phyloP scores from a whole-genome alignment of 2,113 vertebrate genomes.

The Corydoras maculifer region DNA sequence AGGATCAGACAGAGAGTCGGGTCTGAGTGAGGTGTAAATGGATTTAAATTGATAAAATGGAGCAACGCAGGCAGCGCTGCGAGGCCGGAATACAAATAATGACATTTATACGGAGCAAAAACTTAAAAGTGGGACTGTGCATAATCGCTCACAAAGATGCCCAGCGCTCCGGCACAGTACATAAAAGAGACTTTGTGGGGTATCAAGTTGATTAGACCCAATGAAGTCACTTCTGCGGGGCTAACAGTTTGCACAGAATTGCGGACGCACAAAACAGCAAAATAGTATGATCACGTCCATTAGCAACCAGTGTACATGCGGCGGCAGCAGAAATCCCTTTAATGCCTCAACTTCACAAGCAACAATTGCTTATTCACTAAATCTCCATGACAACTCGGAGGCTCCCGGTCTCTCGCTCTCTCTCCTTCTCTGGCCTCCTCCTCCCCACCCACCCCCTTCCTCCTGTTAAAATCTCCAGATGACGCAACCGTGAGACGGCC shows the following conservation, averaged over 20 bases:
- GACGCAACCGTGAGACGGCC: slow-evolving; percentile 31
- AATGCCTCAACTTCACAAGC: slow-evolving; percentile 54
- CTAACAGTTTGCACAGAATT: not conserved
- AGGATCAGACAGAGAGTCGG: not conserved
- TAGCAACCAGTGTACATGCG: slow-evolving; percentile 20
- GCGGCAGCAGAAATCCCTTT: slow-evolving; percentile 45
- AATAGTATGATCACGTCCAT: not conserved
- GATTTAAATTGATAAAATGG: slow-evolving; percentile 57
- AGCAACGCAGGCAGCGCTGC: slow-evolving; percentile 46
- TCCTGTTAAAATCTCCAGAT: slow-evolving; percentile 48
- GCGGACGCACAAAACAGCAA: not conserved
- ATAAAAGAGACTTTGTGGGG: slow-evolving; percentile 17
- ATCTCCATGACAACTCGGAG: slow-evolving; percentile 68
- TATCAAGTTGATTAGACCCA: slow-evolving; percentile 17
- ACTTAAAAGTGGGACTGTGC: slow-evolving; percentile 53
- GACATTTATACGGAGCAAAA: slow-evolving; percentile 40
- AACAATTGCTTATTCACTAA: slow-evolving; percentile 63
- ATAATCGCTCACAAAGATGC: slow-evolving; percentile 58
- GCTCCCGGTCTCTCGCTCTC: slow-evolving; percentile 45
- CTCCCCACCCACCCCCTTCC: slow-evolving; percentile 47
- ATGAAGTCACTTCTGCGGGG: slow-evolving; percentile 2
- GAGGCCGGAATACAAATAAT: slow-evolving; percentile 56
- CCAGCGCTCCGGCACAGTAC: slow-evolving; percentile 41
- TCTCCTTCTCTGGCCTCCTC: slow-evolving; percentile 33
- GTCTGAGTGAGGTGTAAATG: slow-evolving; percentile 35